These are phyloP conservation scores for Epinephelus coioides DNA, from an alignment of 2,797 vertebrate species.

Conservation along the genomic window DNA sequence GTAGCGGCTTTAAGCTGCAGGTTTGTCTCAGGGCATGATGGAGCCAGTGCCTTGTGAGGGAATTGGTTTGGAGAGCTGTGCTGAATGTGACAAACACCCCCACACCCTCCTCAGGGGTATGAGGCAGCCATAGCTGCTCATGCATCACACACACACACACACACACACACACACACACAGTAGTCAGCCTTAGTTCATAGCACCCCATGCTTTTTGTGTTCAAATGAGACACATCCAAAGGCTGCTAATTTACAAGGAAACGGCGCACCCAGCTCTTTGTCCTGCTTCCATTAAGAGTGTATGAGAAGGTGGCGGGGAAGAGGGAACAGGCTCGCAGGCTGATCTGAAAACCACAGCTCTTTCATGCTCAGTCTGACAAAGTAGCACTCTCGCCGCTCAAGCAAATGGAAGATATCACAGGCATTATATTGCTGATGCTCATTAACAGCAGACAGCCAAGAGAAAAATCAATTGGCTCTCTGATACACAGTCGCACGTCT, in stretches of 20 bases:
- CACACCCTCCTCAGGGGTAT: background rate
- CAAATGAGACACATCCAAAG: constrained; percentile 69
- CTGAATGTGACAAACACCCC: constrained; percentile 38
- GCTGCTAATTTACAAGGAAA: constrained; percentile 72
- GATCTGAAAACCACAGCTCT: constrained; percentile 72
- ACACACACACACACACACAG: constrained; percentile 10
- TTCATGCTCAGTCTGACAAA: constrained; percentile 69
- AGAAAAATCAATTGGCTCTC: constrained; percentile 75
- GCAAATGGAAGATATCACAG: constrained; percentile 70
- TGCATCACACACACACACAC: constrained; percentile 5
- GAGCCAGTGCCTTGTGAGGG: background rate
- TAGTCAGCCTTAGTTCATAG: constrained; percentile 34
- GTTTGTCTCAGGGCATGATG: background rate
- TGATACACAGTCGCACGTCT: constrained; percentile 42
- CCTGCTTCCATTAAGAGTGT: constrained; percentile 65
- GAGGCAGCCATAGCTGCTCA: constrained; percentile 16
- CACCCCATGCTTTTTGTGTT: constrained; percentile 58
- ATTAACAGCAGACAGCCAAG: constrained; percentile 72
- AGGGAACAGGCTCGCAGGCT: constrained; percentile 38
- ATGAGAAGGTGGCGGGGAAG: constrained; percentile 63
- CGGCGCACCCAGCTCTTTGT: constrained; percentile 62
- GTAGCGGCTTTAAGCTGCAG: background rate
- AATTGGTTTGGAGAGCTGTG: constrained; percentile 24
- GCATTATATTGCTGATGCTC: constrained; percentile 68
- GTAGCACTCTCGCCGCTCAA: constrained; percentile 54